Conservation (phyloP, 2,888 invertebrate genomes). For the Neoaliturus tenellus region DNA sequence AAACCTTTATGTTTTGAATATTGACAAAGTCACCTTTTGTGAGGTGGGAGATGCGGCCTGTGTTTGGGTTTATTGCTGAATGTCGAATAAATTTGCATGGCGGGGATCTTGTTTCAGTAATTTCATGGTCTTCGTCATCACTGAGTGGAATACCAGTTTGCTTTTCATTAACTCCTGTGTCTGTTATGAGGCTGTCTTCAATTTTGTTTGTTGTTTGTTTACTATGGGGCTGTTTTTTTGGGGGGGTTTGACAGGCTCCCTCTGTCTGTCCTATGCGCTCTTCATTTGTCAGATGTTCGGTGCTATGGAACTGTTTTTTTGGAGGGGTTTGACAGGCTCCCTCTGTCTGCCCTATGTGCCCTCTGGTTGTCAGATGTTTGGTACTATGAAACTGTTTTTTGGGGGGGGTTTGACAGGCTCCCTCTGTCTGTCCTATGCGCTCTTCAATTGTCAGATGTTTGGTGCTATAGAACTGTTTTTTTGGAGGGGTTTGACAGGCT, state of each 20-base stretch:
- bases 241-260: background rate
- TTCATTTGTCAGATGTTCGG: too few species aligned
- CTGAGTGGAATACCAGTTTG: background rate
- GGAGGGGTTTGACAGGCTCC: background rate
- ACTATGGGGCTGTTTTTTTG: constrained; percentile 9
- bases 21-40: background rate
- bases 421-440: too few species aligned
- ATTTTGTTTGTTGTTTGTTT: background rate
- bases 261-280: background rate
- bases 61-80: background rate
- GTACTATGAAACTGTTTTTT: too few species aligned
- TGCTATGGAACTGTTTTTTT: background rate
- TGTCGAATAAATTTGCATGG: background rate
- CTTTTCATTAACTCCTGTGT: background rate
- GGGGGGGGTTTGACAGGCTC: too few species aligned
- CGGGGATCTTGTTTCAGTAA: constrained; percentile 18
- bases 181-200: background rate
- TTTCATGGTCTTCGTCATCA: constrained; percentile 6
- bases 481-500: too few species aligned
- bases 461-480: too few species aligned
- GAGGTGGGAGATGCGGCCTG: background rate
- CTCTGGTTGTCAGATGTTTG: background rate
- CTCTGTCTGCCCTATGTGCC: too few species aligned
- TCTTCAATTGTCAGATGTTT: too few species aligned
- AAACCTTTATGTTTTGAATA: background rate